Base-by-base conservation (phyloP, 2,113 vertebrate genomes). In the Peucedramus taeniatus region DNA sequence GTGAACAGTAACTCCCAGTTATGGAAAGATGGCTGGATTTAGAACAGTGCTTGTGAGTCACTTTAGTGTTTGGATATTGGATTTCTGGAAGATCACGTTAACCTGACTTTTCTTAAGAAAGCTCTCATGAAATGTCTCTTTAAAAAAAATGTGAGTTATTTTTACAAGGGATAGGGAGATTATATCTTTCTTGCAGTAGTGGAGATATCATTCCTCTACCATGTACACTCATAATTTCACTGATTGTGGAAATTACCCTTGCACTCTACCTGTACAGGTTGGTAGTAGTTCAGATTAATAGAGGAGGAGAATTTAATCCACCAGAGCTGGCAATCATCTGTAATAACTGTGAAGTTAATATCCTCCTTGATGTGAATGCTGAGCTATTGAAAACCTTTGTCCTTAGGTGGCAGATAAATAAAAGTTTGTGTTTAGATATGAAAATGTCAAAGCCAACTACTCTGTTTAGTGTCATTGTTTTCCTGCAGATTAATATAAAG, bases 401-500 rank as follows among this genome's bases (percentile, higher is more conserved):
- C 22, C 35, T 77, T 77, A 49, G 56, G 44, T 78, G n/a, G 49
- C 16, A 84, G 53, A 28, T 80, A 23, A 40, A 21, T 26, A 71
- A 30, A 45, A 57, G 12, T 75, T 86, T 51, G 10, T 31, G 12
- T 65, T 89, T 42, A 60, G 42, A 40, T 66, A 28, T 28, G 51
- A 70, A 83, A 89, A 77, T 57, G 40, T 56, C 22, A 35, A 84
- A 83, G 23, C 21, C 66, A 78, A 31, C 22, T 63, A 39, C 49
- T 93, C 24, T 1, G 75, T 82, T 89, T 57, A 68, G 15, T 94
- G 88, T 80, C 12, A 49, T 27, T 87, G 79, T 82, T 97, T 96
- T 95, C 77, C 51, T 64, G 26, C 68, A 99, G 99, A 97, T 98
- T 95, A 98, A 98, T 65, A 94, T 98, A 86, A 99, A 98, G 97